Evolutionary conservation across 2,113 vertebrate species (phyloP), one percentile per base, ranked within the genome.

Genomic region (Chaetops frenatus): DNA sequence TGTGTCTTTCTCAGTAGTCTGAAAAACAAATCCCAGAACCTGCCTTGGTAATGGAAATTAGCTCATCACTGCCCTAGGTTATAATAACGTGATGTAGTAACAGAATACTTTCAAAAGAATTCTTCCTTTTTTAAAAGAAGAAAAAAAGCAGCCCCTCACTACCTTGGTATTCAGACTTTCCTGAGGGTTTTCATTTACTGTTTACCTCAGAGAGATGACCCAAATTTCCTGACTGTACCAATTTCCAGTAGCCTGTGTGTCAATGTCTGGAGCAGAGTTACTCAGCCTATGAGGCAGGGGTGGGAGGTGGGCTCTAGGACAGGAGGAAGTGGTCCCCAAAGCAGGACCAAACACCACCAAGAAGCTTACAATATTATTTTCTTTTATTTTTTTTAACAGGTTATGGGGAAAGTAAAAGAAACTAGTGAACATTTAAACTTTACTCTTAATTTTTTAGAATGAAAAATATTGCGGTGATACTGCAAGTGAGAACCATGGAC

Each of bases 141-240:
- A 45, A 53, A 28, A 22, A 88, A 47, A 21, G 12, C 21, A 47
- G 22, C 44, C 65, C 73, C 53, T 85, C 69, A n/a, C 14, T 47
- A 70, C 56, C 17, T 51, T 74, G 80, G 67, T 64, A 93, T 94
- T 92, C 84, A 90, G 85, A 91, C 64, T 95, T 98, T 94, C 77
- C 84, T 62, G 79, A 93, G 69, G n/a, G 42, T 78, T 97, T 97
- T 96, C 62, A 42, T 79, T 90, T 60, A 17, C 44, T 93, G 18
- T 94, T 96, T 97, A 86, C 81, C 71, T 96, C 84, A 95, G 53
- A 90, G 78, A 89, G 95, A 92, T 96, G 69, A 90, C 83, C 92
- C 0, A 12, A 62, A 74, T 96, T 97, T 97, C 86, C 67, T 91
- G 82, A n/a, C 50, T 93, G 35, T 79, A 57, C 86, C 47, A 44